These are phyloP conservation scores for Leptinotarsa haldemani DNA, from an alignment of 2,888 invertebrate genomes.

Conservation along the genomic window DNA sequence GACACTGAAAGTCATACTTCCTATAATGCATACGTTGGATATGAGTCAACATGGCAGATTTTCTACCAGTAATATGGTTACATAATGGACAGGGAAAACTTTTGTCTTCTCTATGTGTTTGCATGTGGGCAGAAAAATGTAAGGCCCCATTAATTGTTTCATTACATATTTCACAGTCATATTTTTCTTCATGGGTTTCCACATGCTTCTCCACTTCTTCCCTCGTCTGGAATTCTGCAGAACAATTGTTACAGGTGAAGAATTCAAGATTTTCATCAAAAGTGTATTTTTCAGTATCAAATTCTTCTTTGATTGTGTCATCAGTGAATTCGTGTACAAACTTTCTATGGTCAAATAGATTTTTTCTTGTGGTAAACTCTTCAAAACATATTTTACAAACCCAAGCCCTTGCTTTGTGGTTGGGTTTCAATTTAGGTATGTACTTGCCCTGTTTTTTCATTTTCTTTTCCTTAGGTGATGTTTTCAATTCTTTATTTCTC, in stretches of 20 bases:
- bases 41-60: slow-evolving; percentile 53
- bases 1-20: slow-evolving; percentile 65
- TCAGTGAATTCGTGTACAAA: slow-evolving; percentile 43
- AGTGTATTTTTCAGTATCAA: slow-evolving; percentile 38
- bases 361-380: slow-evolving; percentile 49
- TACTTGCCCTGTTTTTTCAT: slow-evolving; percentile 35
- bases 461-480: slow-evolving; percentile 29
- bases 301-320: slow-evolving; percentile 34
- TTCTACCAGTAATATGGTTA: slow-evolving; percentile 48
- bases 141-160: slow-evolving; percentile 55
- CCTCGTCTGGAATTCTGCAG: slow-evolving; percentile 50
- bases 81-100: slow-evolving; percentile 56
- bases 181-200: slow-evolving; percentile 54
- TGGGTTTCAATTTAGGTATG: slow-evolving; percentile 44
- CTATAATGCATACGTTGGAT: slow-evolving; percentile 51
- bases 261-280: slow-evolving; percentile 49
- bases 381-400: slow-evolving; percentile 53
- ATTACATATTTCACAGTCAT: slow-evolving; percentile 59
- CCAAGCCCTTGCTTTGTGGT: slow-evolving; percentile 52
- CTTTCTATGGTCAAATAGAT: slow-evolving; percentile 52
- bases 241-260: slow-evolving; percentile 56
- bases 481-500: slow-evolving; percentile 29
- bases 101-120: slow-evolving; percentile 55
- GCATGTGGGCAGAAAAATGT: slow-evolving; percentile 57
- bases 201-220: slow-evolving; percentile 54